phyloP scores from a whole-genome alignment of 2,113 vertebrate species.

The Sinocyclocheilus anshuiensis region DNA sequence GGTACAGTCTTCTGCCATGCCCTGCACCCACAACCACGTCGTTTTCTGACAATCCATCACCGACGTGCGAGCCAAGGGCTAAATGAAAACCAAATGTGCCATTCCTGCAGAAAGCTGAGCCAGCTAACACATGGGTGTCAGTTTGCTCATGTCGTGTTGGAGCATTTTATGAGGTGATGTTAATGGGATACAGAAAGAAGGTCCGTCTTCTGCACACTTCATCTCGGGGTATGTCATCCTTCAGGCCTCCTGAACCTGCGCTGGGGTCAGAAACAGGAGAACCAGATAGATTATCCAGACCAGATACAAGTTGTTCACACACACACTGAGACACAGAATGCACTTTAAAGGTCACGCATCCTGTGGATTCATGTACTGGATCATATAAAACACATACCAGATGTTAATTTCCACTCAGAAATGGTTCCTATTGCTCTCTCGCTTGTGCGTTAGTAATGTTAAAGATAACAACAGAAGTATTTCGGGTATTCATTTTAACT shows the following conservation, averaged over 20 bases:
- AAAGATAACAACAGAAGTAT: constrained; percentile 23
- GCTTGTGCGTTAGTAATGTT: neutral
- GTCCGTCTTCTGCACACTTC: constrained; percentile 28
- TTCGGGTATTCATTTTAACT: constrained; percentile 11
- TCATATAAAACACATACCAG: neutral
- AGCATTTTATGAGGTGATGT: constrained; percentile 51
- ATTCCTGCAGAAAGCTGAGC: constrained; percentile 30
- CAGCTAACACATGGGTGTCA: constrained; percentile 44
- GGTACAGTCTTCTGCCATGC: neutral
- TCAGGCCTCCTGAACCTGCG: constrained; percentile 40
- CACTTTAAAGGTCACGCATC: constrained; percentile 25
- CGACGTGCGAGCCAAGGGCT: constrained; percentile 8
- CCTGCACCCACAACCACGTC: neutral
- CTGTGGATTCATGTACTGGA: neutral
- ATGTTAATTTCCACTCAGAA: neutral
- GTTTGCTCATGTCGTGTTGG: constrained; percentile 42
- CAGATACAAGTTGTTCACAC: neutral
- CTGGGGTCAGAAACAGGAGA: constrained; percentile 47
- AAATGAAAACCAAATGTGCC: constrained; percentile 25
- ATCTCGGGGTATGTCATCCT: constrained; percentile 24
- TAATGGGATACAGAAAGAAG: constrained; percentile 44
- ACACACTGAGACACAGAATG: neutral
- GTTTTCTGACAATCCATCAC: constrained; percentile 32
- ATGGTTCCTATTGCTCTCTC: neutral
- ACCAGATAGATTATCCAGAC: constrained; percentile 26